Evolutionary conservation across 2,113 vertebrate species (phyloP).

Genomic region (Plotosus lineatus): DNA sequence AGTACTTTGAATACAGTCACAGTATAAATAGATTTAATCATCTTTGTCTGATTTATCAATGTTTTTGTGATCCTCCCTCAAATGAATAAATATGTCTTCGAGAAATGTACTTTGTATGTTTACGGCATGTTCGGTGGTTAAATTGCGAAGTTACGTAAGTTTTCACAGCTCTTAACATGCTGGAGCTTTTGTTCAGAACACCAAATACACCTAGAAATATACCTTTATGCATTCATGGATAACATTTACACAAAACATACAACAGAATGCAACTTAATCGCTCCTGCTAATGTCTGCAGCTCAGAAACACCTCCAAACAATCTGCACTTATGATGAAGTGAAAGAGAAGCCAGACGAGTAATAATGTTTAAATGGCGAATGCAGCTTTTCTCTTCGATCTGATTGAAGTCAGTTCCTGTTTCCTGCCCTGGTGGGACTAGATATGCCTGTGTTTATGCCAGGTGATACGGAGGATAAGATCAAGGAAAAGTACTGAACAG

Average conservation of each 20-base stretch:
- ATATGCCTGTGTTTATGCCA: not conserved
- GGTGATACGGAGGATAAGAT: constrained; percentile 31
- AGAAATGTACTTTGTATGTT: not conserved
- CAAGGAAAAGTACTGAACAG: constrained; percentile 12
- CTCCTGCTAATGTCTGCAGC: not conserved
- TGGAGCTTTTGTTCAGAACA: not conserved
- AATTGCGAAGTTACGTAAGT: not conserved
- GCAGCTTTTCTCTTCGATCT: not conserved
- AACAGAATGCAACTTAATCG: constrained; percentile 3
- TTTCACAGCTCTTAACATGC: not conserved
- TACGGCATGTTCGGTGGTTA: not conserved
- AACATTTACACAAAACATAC: not conserved
- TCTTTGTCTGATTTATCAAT: not conserved
- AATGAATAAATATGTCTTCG: not conserved
- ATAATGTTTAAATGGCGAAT: not conserved
- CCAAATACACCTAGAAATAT: no score
- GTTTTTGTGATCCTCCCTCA: not conserved
- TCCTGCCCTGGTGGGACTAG: constrained; percentile 25
- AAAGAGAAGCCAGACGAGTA: not conserved
- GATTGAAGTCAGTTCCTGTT: not conserved
- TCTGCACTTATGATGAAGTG: constrained; percentile 3
- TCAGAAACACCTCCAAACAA: not conserved
- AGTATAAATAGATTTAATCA: no score
- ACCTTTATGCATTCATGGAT: constrained; percentile 4
- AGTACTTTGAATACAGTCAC: no score